A percentile compares a stretch with the other conserved stretches of the same genome.
Evolutionary conservation across 2,113 vertebrate species (phyloP).

Genomic region (Opisthocomus hoazin): DNA sequence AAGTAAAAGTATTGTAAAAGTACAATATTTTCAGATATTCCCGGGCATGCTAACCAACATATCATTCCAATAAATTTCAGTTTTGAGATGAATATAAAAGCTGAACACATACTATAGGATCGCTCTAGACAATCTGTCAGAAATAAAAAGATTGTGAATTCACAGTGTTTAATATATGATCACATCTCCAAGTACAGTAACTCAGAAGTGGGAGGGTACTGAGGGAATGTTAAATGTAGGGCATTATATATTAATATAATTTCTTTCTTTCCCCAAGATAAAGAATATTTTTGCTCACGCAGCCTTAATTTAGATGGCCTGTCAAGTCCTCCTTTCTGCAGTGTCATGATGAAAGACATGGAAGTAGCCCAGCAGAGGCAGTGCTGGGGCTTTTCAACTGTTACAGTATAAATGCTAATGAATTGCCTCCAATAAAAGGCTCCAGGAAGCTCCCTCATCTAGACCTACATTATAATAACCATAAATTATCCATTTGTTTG

Average conservation of each 20-base stretch:
- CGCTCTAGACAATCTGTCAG: not conserved
- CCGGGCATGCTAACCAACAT: not conserved
- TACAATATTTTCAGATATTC: not conserved
- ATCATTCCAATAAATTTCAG: not conserved
- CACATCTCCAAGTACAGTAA: not conserved
- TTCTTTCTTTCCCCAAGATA: conserved; percentile 28
- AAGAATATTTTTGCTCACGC: not conserved
- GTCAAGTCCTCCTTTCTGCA: conserved; percentile 12
- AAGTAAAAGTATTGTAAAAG: not conserved
- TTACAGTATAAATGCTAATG: not conserved
- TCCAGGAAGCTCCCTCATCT: not conserved
- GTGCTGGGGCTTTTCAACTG: not conserved
- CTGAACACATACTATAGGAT: not conserved
- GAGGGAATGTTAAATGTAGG: conserved; percentile 51
- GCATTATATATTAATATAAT: conserved; percentile 40
- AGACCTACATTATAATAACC: not conserved
- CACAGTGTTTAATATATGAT: not conserved
- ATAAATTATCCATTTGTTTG: not conserved
- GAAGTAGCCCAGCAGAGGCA: conserved; percentile 4
- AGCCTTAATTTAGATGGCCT: not conserved
- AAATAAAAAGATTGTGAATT: not conserved
- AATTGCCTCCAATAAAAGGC: not conserved
- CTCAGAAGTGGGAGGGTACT: conserved; percentile 46
- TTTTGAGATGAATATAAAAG: conserved; percentile 8
- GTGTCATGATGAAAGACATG: conserved; percentile 20